These are phyloP conservation scores for Danio choprae DNA, from an alignment of 2,797 vertebrate genomes.

Conservation along the genomic window DNA sequence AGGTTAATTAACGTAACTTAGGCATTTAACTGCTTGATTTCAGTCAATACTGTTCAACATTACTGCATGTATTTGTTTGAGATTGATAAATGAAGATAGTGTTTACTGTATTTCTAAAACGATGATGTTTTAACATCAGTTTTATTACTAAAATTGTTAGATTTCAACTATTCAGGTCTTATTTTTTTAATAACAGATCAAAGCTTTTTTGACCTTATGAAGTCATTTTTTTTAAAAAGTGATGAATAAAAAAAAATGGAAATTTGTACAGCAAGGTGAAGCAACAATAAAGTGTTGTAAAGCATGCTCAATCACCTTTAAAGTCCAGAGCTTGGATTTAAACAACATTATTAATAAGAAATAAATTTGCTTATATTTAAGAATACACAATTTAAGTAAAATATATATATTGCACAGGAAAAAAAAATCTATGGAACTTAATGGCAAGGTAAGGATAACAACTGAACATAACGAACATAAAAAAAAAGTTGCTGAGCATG, in stretches of 20 bases:
- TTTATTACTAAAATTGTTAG: not conserved
- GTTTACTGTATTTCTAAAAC: not conserved
- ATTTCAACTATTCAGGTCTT: too few species aligned
- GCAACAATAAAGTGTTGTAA: constrained; percentile 4
- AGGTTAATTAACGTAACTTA: not conserved
- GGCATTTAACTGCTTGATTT: constrained; percentile 3
- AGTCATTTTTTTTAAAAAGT: not conserved
- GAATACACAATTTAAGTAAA: constrained; percentile 33
- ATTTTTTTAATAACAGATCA: constrained; percentile 3
- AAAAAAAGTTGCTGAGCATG: not conserved
- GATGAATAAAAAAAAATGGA: constrained; percentile 6
- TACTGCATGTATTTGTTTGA: constrained; percentile 21
- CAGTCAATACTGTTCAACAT: constrained; percentile 21
- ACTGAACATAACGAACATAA: constrained; percentile 1
- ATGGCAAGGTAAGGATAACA: constrained; percentile 45
- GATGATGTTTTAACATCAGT: not conserved
- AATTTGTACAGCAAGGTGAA: constrained; percentile 13
- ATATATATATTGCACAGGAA: constrained; percentile 50
- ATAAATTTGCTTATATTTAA: constrained; percentile 11
- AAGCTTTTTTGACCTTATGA: not conserved
- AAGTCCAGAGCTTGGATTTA: constrained; percentile 36
- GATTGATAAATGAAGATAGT: constrained; percentile 2
- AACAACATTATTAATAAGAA: constrained; percentile 28
- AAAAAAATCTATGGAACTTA: constrained; percentile 41
- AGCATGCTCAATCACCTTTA: not conserved